phyloP scores from a whole-genome alignment of 2,113 vertebrate species.

The Morphnarchus princeps region DNA sequence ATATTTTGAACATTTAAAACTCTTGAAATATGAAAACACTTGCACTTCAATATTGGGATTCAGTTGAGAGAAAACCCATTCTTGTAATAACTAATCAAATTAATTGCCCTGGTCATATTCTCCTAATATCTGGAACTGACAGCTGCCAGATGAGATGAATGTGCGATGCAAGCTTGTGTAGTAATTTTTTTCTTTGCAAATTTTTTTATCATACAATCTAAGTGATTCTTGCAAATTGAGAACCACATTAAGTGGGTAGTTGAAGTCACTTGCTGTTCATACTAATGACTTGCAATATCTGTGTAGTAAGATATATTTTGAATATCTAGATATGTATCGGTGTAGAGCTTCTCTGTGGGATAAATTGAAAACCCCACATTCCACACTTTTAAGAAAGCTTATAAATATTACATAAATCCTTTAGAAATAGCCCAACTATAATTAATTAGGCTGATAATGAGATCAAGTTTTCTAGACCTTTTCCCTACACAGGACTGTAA shows the following conservation, averaged over 20 bases:
- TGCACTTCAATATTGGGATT: background rate
- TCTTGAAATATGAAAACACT: background rate
- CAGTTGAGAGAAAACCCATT: background rate
- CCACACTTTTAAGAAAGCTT: background rate
- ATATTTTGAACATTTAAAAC: background rate
- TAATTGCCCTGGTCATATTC: background rate
- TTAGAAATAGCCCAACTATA: background rate
- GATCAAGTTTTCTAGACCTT: background rate
- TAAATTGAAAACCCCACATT: background rate
- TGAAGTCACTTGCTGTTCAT: background rate
- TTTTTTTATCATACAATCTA: background rate
- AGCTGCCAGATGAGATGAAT: background rate
- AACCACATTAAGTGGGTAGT: background rate
- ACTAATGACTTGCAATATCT: background rate
- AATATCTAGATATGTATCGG: background rate
- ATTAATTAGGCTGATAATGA: background rate
- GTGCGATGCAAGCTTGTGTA: fast-evolving
- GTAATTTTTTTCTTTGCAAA: background rate
- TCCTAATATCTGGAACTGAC: background rate
- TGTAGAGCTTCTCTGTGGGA: background rate
- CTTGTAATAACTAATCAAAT: background rate
- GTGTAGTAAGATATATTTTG: background rate
- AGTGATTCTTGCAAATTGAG: background rate
- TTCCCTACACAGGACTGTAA: background rate
- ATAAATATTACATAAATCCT: slow-evolving; percentile 4